Conservation (phyloP, 2,888 invertebrate species). For the Philereme transversata region DNA sequence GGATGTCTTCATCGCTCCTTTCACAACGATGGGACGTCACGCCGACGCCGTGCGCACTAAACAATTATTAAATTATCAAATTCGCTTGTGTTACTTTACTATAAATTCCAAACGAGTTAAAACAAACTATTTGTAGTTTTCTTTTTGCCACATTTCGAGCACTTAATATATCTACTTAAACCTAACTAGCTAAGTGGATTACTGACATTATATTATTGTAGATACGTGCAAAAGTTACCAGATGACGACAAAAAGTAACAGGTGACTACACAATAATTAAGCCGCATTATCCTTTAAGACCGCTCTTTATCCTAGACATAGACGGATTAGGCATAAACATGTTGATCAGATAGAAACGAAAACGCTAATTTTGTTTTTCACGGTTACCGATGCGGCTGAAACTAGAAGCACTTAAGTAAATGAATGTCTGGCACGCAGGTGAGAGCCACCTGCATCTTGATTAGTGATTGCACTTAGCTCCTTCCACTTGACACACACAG, state of each 20-base stretch:
- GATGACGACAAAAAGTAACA: conserved; percentile 32
- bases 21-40: conserved; percentile 36
- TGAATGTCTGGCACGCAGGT: conserved; percentile 63
- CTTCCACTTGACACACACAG: conserved; percentile 61
- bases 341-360: conserved; percentile 33
- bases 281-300: conserved; percentile 27
- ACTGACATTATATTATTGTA: conserved; percentile 26
- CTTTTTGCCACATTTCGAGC: conserved; percentile 8
- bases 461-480: conserved; percentile 73
- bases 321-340: conserved; percentile 37
- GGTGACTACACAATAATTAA: conserved; percentile 33
- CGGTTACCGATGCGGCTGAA: conserved; percentile 46
- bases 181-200: conserved; percentile 25
- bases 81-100: neutral
- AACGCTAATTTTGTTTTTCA: conserved; percentile 56
- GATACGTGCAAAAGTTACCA: conserved; percentile 21
- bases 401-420: conserved; percentile 62
- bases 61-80: neutral
- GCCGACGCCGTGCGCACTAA: conserved; percentile 48
- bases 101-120: neutral
- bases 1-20: conserved; percentile 65
- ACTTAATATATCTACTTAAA: conserved; percentile 24
- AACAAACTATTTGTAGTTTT: neutral
- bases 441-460: conserved; percentile 76
- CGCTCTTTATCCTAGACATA: conserved; percentile 28